Evolutionary conservation across 2,888 invertebrate species (phyloP).

Genomic region (Odontomyia ornata): DNA sequence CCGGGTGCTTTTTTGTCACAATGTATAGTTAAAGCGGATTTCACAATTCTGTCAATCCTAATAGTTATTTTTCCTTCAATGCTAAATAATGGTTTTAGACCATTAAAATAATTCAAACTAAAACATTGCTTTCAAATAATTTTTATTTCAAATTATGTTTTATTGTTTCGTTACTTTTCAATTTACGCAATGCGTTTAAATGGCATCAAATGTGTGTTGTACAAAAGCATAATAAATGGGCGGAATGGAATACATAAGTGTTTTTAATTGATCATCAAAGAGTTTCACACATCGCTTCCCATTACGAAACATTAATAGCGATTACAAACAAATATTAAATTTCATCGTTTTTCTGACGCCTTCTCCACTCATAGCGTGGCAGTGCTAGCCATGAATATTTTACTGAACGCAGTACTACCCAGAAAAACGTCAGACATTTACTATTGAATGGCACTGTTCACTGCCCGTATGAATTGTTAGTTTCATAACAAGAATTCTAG

Average conservation of each 20-base stretch:
- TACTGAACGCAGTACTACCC: background rate
- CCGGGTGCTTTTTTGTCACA: no score
- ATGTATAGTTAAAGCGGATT: no score
- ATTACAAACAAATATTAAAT: background rate
- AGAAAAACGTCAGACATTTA: background rate
- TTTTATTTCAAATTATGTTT: no score
- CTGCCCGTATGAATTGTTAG: background rate
- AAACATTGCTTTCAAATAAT: no score
- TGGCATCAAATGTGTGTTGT: background rate
- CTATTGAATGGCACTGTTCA: no score
- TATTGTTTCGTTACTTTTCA: background rate
- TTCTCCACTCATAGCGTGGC: background rate
- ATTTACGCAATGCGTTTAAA: background rate
- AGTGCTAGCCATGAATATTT: no score
- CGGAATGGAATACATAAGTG: background rate
- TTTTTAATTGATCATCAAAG: constrained; percentile 4
- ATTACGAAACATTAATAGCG: background rate
- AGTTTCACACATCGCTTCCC: background rate
- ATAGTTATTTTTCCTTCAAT: no score
- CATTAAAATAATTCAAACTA: no score
- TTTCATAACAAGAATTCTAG: background rate
- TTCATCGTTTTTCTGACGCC: background rate
- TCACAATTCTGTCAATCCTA: no score
- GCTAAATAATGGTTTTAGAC: no score
- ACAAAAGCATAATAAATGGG: background rate